Evolutionary conservation across 2,888 invertebrate genomes (phyloP).

Genomic region (Eilema depressum): DNA sequence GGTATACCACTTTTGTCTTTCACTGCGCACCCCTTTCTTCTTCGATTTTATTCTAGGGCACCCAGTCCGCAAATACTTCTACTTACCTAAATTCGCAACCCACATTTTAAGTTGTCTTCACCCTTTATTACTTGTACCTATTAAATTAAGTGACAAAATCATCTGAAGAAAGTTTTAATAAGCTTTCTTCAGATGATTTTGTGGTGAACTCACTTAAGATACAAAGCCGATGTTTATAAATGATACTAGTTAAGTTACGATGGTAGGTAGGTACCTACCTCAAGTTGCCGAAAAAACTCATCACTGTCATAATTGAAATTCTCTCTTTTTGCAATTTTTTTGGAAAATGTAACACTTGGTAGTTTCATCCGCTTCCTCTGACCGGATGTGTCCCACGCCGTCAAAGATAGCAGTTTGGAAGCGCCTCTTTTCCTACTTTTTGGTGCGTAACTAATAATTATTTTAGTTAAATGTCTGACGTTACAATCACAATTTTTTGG

Average conservation of each 20-base stretch:
- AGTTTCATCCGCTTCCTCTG: constrained; percentile 74
- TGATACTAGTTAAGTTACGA: not conserved
- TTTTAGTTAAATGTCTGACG: constrained; percentile 73
- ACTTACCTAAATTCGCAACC: no score
- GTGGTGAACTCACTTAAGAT: no score
- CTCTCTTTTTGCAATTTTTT: constrained; percentile 63
- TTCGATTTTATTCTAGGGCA: no score
- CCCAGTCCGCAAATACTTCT: no score
- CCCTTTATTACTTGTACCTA: no score
- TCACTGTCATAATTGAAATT: constrained; percentile 68
- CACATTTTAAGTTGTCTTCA: no score
- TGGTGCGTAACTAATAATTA: constrained; percentile 72
- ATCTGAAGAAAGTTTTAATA: no score
- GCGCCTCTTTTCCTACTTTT: constrained; percentile 72
- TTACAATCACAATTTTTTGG: constrained; percentile 70
- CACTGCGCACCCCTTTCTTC: no score
- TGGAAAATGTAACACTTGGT: constrained; percentile 64
- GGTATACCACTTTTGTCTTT: no score
- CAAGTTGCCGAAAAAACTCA: constrained; percentile 78
- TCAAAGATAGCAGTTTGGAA: constrained; percentile 73
- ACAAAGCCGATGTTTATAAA: no score
- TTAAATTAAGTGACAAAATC: no score
- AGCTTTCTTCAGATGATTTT: no score
- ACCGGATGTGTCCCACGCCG: constrained; percentile 68
- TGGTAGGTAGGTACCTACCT: constrained; percentile 77